A percentile compares a stretch with the other conserved stretches of the same genome.
Conservation (phyloP, 2,888 invertebrate species). For the Tenthredo amoena region DNA sequence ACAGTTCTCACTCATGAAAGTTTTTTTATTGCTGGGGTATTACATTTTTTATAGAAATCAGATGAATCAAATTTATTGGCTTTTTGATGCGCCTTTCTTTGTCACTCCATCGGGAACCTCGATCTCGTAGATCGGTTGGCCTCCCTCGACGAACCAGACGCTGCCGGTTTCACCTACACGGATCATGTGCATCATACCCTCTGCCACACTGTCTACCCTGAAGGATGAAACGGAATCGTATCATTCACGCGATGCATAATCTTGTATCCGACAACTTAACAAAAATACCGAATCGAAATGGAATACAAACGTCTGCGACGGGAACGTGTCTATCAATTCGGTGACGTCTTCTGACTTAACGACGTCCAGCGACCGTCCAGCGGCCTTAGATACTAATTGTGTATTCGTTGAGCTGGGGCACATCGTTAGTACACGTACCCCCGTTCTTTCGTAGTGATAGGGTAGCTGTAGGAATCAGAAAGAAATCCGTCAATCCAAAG, state of each 20-base stretch:
- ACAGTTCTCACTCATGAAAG: background rate
- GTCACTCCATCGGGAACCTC: background rate
- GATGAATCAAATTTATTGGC: background rate
- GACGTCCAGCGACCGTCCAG: slow-evolving; percentile 62
- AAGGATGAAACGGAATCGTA: background rate
- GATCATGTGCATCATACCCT: slow-evolving; percentile 68
- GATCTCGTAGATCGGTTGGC: slow-evolving; percentile 70
- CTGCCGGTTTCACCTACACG: slow-evolving; percentile 70
- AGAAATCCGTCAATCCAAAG: background rate
- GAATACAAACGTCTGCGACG: slow-evolving; percentile 68
- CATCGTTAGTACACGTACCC: slow-evolving; percentile 74
- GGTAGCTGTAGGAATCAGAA: slow-evolving; percentile 58
- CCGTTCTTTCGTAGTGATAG: slow-evolving; percentile 71
- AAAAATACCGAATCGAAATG: background rate
- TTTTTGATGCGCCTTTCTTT: background rate
- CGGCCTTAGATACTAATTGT: slow-evolving; percentile 62
- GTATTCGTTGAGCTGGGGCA: slow-evolving; percentile 76
- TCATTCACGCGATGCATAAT: background rate
- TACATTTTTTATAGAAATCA: background rate
- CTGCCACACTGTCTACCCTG: slow-evolving; percentile 68
- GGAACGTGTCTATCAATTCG: slow-evolving; percentile 58
- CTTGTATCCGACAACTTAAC: background rate
- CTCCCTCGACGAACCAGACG: slow-evolving; percentile 73
- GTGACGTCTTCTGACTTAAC: slow-evolving; percentile 64
- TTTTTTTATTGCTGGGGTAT: background rate